phyloP scores from a whole-genome alignment of 2,113 vertebrate species.

The Oryzias melastigma region DNA sequence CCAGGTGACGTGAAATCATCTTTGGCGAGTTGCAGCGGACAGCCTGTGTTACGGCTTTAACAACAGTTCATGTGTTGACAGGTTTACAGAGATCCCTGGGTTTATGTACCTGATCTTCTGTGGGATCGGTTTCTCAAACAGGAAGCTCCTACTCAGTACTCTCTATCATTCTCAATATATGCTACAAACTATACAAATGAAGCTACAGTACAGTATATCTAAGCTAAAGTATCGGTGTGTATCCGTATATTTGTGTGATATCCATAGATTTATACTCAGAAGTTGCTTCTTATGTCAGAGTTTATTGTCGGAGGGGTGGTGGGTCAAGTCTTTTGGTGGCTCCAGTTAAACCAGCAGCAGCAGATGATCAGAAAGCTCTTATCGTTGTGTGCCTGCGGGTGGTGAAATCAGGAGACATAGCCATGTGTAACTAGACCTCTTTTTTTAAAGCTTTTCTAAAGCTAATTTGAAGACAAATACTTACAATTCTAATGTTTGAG shows the following conservation, averaged over 20 bases:
- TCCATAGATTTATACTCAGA: slow-evolving; percentile 1
- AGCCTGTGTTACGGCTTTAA: slow-evolving; percentile 22
- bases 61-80: slow-evolving; percentile 40
- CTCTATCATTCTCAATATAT: slow-evolving; percentile 41
- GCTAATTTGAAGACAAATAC: no score
- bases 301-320: not conserved
- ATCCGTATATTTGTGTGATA: slow-evolving; percentile 28
- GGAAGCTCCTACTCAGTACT: slow-evolving; percentile 30
- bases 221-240: slow-evolving; percentile 40
- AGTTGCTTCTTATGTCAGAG: not conserved
- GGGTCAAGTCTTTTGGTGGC: slow-evolving; percentile 20
- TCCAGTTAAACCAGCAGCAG: slow-evolving; percentile 7
- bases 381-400: slow-evolving; percentile 35
- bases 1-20: slow-evolving; percentile 31
- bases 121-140: slow-evolving; percentile 35
- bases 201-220: slow-evolving; percentile 42
- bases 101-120: slow-evolving; percentile 47
- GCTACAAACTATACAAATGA: slow-evolving; percentile 35
- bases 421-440: not conserved
- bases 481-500: no score
- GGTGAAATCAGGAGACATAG: slow-evolving; percentile 5
- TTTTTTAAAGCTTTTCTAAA: no score
- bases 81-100: slow-evolving; percentile 38
- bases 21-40: slow-evolving; percentile 35
- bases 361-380: not conserved